These are phyloP conservation scores for Listrodromus nycthemerus DNA, from an alignment of 2,888 invertebrate genomes.

Conservation along the genomic window DNA sequence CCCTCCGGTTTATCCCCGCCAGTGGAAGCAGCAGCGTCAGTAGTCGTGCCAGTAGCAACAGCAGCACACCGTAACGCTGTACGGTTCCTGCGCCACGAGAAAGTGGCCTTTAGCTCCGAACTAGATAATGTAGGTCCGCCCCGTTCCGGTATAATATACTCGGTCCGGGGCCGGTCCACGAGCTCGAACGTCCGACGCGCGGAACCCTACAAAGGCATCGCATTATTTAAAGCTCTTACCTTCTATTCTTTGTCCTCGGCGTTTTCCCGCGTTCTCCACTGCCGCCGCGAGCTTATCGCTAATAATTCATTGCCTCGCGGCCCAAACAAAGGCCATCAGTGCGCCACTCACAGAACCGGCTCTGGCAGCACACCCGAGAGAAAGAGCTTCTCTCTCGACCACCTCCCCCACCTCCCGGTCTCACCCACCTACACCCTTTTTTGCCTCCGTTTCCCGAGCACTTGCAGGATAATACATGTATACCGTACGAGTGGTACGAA, in stretches of 20 bases:
- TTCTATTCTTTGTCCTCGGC: conserved; percentile 77
- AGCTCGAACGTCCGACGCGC: conserved; percentile 62
- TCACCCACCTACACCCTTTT: conserved; percentile 22
- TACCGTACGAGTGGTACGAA: conserved; percentile 49
- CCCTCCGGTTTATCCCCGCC: conserved; percentile 44
- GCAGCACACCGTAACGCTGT: conserved; percentile 47
- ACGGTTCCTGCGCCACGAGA: conserved; percentile 66
- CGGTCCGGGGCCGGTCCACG: conserved; percentile 57
- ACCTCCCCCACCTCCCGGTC: neutral
- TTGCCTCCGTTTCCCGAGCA: conserved; percentile 29
- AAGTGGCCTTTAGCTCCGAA: conserved; percentile 77
- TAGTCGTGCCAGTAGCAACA: conserved; percentile 21
- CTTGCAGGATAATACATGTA: conserved; percentile 48
- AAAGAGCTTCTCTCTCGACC: conserved; percentile 19
- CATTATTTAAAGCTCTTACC: conserved; percentile 80
- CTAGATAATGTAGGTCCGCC: conserved; percentile 77
- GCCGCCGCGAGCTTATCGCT: conserved; percentile 75
- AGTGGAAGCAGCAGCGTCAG: conserved; percentile 8
- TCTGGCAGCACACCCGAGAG: conserved; percentile 41
- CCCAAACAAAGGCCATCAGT: conserved; percentile 77
- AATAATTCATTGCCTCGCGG: conserved; percentile 76
- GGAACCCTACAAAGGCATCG: conserved; percentile 76
- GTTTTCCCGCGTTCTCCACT: conserved; percentile 75
- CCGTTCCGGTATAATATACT: conserved; percentile 74
- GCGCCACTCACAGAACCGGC: conserved; percentile 66